Evolutionary conservation across 2,888 invertebrate species (phyloP).

Genomic region (Caenorhabditis sp.): DNA sequence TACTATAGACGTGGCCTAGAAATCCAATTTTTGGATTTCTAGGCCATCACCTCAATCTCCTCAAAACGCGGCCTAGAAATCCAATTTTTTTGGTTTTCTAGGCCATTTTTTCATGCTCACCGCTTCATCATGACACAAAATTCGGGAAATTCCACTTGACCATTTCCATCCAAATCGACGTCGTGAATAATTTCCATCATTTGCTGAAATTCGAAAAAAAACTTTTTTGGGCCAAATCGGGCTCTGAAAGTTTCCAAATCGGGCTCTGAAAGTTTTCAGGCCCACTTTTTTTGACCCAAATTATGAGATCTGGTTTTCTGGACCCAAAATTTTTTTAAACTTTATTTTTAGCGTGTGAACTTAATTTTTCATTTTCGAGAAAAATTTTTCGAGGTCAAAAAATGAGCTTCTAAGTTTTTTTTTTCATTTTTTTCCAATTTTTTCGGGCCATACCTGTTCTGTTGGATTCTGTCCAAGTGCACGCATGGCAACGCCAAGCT

Average conservation of each 20-base stretch:
- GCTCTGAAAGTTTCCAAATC: too few relatives aligned
- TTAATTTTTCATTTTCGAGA: too few relatives aligned
- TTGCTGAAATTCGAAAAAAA: conserved; percentile 37
- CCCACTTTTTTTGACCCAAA: too few relatives aligned
- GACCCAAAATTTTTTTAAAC: too few relatives aligned
- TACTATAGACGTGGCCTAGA: too few relatives aligned
- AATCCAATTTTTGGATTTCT: too few relatives aligned
- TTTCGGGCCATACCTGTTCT: conserved; percentile 41
- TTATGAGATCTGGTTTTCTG: too few relatives aligned
- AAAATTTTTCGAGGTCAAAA: not conserved
- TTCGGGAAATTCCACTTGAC: conserved; percentile 61
- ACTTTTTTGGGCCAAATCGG: too few relatives aligned
- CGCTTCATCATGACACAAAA: conserved; percentile 64
- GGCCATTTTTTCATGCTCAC: conserved; percentile 13
- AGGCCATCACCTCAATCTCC: too few relatives aligned
- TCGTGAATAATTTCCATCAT: conserved; percentile 58
- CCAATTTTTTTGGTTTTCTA: not conserved
- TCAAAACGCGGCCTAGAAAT: too few relatives aligned
- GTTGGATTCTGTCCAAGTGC: conserved; percentile 56
- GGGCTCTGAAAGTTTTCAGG: too few relatives aligned
- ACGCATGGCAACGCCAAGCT: conserved; percentile 53
- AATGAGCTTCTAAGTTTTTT: not conserved
- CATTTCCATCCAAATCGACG: conserved; percentile 58
- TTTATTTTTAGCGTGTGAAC: too few relatives aligned
- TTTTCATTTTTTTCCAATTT: not conserved